Evolutionary conservation across 2,888 invertebrate species (phyloP).

Genomic region (Beris morrisii): DNA sequence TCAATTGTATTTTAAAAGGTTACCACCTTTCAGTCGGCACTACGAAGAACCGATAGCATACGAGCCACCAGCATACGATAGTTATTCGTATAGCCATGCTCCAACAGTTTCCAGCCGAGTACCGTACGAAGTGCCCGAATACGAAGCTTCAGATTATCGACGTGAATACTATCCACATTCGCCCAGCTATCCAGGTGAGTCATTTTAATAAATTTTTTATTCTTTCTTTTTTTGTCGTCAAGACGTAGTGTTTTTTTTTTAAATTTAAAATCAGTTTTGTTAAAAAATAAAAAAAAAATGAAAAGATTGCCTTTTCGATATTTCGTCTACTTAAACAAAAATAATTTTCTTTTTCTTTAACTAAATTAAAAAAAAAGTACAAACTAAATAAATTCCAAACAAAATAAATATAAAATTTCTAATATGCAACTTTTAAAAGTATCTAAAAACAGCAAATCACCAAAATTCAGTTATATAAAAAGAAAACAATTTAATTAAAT

Average conservation of each 20-base stretch:
- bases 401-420: not conserved
- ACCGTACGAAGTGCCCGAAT: conserved; percentile 53
- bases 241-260: too few relatives aligned
- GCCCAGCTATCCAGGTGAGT: conserved; percentile 51
- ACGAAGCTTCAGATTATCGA: conserved; percentile 53
- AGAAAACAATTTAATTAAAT: not conserved
- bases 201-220: not conserved
- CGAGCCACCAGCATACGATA: conserved; percentile 52
- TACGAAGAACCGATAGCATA: conserved; percentile 53
- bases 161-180: conserved; percentile 56
- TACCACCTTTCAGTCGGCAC: conserved; percentile 43
- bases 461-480: not conserved
- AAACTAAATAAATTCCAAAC: conserved; percentile 10
- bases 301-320: conserved; percentile 2
- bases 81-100: conserved; percentile 49
- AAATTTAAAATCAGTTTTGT: too few relatives aligned
- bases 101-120: conserved; percentile 41
- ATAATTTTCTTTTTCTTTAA: conserved; percentile 10
- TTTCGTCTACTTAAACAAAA: not conserved
- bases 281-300: not conserved
- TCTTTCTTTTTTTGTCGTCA: not conserved
- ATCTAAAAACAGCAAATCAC: too few relatives aligned
- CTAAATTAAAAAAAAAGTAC: not conserved
- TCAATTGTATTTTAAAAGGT: conserved; percentile 1
- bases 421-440: too few relatives aligned